Evolutionary conservation across 2,888 invertebrate species (phyloP).

Genomic region (Abrostola triplasia): DNA sequence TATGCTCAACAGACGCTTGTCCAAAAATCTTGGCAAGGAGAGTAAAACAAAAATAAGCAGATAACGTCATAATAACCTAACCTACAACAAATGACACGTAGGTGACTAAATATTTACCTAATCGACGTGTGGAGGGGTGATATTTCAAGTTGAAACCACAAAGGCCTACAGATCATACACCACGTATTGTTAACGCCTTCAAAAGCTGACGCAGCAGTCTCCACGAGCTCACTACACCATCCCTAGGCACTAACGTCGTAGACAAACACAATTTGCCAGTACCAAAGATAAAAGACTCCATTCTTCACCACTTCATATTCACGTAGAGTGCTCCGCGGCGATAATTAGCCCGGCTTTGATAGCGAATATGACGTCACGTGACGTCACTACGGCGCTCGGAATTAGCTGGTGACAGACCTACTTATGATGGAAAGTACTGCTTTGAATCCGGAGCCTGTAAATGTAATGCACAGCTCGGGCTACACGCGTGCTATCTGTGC

Average conservation of each 20-base stretch:
- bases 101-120: too few species aligned
- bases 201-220: not conserved
- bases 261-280: constrained; percentile 36
- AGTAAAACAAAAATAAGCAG: too few species aligned
- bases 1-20: too few species aligned
- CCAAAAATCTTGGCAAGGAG: too few species aligned
- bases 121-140: too few species aligned
- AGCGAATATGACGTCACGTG: constrained; percentile 37
- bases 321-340: constrained; percentile 47
- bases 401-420: constrained; percentile 44
- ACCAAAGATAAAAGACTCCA: constrained; percentile 47
- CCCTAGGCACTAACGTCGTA: constrained; percentile 24
- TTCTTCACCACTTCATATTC: constrained; percentile 53
- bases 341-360: constrained; percentile 59
- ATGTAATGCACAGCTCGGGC: constrained; percentile 10
- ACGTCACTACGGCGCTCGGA: constrained; percentile 30
- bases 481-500: constrained; percentile 2
- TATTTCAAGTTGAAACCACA: too few species aligned
- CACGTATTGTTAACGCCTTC: not conserved
- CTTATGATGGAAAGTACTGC: constrained; percentile 30
- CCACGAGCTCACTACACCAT: not conserved
- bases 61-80: too few species aligned
- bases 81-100: too few species aligned
- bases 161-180: not conserved
- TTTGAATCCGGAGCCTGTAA: constrained; percentile 13